These are phyloP conservation scores for Drosophila parvula DNA, from an alignment of 1,140 invertebrate genomes.

Conservation along the genomic window DNA sequence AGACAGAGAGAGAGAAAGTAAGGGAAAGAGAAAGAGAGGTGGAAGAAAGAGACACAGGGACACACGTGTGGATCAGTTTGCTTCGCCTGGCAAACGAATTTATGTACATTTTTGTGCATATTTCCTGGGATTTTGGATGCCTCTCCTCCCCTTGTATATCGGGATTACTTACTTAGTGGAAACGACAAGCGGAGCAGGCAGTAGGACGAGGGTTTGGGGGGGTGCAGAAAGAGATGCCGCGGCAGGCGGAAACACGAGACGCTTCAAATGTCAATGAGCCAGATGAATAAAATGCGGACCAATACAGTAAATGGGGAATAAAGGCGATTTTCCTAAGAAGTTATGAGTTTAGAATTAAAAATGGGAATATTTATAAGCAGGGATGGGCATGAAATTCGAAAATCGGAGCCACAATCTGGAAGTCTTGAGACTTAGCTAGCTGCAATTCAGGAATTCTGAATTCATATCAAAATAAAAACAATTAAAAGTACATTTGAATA, in stretches of 20 bases:
- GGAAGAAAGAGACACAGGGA: slow-evolving; percentile 10
- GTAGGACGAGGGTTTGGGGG: neutral
- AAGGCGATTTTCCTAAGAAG: no score
- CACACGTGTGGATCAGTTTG: slow-evolving; percentile 59
- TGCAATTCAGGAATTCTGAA: no score
- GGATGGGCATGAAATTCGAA: no score
- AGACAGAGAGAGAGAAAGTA: neutral
- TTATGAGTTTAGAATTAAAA: no score
- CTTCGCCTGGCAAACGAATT: slow-evolving; percentile 52
- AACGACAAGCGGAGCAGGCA: slow-evolving; percentile 35
- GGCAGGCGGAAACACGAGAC: slow-evolving; percentile 70
- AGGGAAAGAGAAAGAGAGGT: neutral
- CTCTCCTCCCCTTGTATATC: slow-evolving; percentile 31
- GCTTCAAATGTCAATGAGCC: slow-evolving; percentile 76
- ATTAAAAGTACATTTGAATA: no score
- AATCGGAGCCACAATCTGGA: no score
- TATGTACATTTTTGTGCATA: slow-evolving; percentile 74
- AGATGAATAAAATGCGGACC: slow-evolving; percentile 29
- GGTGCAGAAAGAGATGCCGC: neutral
- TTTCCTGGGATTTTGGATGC: slow-evolving; percentile 63
- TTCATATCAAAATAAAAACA: no score
- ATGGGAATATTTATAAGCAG: no score
- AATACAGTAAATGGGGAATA: slow-evolving; percentile 4
- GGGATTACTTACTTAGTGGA: slow-evolving; percentile 76
- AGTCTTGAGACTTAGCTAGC: no score